Evolutionary conservation across 2,888 invertebrate genomes (phyloP).

Genomic region (Synergus laeviventris): DNA sequence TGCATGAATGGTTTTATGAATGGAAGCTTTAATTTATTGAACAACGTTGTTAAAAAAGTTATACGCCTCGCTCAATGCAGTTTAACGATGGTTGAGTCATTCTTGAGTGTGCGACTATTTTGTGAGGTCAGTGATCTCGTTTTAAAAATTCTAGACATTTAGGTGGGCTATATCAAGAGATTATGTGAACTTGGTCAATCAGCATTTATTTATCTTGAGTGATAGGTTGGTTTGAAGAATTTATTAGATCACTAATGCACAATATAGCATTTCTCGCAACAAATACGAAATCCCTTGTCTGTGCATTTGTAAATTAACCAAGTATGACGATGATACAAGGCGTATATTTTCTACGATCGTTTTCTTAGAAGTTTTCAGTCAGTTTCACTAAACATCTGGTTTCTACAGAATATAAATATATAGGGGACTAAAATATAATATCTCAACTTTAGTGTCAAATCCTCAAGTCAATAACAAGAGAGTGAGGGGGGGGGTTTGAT

Average conservation of each 20-base stretch:
- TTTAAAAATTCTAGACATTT: neutral
- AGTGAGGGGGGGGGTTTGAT: too few relatives aligned
- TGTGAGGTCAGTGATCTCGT: neutral
- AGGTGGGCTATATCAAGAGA: neutral
- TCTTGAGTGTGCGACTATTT: neutral
- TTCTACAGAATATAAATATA: too few relatives aligned
- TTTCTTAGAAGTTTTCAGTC: conserved; percentile 3
- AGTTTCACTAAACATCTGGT: neutral
- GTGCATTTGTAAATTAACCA: conserved; percentile 2
- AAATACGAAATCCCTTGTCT: neutral
- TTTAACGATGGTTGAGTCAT: neutral
- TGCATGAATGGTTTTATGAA: neutral
- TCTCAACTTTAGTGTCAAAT: neutral
- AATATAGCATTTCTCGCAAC: neutral
- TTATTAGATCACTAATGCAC: neutral
- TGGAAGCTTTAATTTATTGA: neutral
- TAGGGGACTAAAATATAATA: neutral
- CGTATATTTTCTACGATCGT: conserved; percentile 32
- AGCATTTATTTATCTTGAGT: neutral
- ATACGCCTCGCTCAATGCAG: neutral
- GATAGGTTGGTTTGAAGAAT: neutral
- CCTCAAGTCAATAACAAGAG: neutral
- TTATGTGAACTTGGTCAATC: neutral
- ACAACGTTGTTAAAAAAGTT: neutral
- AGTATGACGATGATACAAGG: conserved; percentile 38